Conservation (phyloP, 2,888 invertebrate genomes). For the Dolichopus griseipennis region DNA sequence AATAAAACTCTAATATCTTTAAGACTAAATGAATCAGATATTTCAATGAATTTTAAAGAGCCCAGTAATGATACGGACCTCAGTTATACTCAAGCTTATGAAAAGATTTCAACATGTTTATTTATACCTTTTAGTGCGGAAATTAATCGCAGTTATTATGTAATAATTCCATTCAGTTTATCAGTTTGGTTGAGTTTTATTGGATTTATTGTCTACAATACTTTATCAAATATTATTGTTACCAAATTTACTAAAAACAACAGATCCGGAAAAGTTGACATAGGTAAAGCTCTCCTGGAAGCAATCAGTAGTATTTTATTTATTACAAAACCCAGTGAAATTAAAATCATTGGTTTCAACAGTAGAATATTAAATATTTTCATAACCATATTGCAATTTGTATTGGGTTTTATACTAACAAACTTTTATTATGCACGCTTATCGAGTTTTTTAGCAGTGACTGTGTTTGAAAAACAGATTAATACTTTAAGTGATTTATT, state of each 20-base stretch:
- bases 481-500: not conserved
- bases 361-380: not conserved
- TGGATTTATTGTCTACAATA: not conserved
- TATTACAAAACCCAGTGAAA: not conserved
- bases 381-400: not conserved
- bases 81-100: not conserved
- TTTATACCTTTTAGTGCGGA: not conserved
- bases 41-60: not conserved
- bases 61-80: not conserved
- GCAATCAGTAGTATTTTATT: not conserved
- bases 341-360: not conserved
- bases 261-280: not conserved
- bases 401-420: not conserved
- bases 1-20: not conserved
- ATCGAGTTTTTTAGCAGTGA: not conserved
- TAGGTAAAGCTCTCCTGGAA: not conserved
- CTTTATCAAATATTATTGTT: not conserved
- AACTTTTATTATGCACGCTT: not conserved
- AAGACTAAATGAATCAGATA: not conserved
- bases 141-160: not conserved
- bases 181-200: not conserved
- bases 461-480: not conserved
- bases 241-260: not conserved
- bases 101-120: not conserved
- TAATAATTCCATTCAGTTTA: not conserved